These are phyloP conservation scores for Ochlodes sylvanus DNA, from an alignment of 2,888 invertebrate genomes.

Conservation along the genomic window DNA sequence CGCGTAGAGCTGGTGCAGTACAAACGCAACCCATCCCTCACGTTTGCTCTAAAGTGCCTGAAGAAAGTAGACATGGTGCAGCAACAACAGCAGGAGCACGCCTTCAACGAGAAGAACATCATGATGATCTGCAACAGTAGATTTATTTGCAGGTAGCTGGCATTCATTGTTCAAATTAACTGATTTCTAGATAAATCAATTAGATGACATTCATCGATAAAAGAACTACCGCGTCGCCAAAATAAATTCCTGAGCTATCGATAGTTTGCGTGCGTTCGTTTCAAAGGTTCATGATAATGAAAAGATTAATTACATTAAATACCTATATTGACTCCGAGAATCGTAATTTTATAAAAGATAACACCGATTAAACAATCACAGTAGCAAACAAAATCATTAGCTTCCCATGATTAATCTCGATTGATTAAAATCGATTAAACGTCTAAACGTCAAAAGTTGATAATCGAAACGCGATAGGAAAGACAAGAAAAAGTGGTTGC, in stretches of 20 bases:
- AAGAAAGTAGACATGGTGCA: slow-evolving; percentile 95
- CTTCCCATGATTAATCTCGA: neutral
- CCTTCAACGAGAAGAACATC: slow-evolving; percentile 94
- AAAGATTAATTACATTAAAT: slow-evolving; percentile 5
- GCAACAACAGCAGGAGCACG: slow-evolving; percentile 95
- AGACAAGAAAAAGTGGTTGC: no score
- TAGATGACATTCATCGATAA: slow-evolving; percentile 3
- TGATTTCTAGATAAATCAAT: neutral
- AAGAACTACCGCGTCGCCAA: neutral
- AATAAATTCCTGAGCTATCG: slow-evolving; percentile 8
- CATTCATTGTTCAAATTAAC: neutral
- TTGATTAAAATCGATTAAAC: neutral
- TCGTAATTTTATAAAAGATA: neutral
- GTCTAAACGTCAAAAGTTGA: neutral
- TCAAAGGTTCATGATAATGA: neutral
- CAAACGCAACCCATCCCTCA: slow-evolving; percentile 79
- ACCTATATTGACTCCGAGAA: neutral
- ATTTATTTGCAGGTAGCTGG: slow-evolving; percentile 90
- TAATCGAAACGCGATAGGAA: no score
- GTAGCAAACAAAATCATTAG: neutral
- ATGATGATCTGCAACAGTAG: slow-evolving; percentile 91
- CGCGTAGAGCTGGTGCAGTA: slow-evolving; percentile 92
- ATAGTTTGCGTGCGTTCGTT: neutral
- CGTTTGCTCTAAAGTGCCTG: slow-evolving; percentile 94
- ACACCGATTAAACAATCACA: slow-evolving; percentile 5